phyloP scores from a whole-genome alignment of 1,140 invertebrate genomes.

The Leptonema lineaticorne region DNA sequence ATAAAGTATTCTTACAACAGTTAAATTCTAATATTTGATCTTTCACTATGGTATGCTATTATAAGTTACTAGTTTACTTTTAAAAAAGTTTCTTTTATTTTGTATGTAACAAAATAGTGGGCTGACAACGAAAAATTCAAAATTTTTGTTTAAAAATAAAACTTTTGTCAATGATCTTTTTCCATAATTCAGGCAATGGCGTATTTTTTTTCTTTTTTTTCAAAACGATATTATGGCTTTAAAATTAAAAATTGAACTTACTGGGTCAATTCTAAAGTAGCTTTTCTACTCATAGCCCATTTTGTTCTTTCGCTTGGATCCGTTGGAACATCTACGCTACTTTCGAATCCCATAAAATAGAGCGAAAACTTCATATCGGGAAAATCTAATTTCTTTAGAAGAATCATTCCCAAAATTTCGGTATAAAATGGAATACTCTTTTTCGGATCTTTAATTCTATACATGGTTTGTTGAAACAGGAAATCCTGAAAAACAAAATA shows the following conservation, averaged over 20 bases:
- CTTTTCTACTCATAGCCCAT: constrained; percentile 82
- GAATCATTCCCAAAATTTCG: constrained; percentile 84
- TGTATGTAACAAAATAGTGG: no score
- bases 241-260: constrained; percentile 47
- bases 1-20: no score
- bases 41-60: no score
- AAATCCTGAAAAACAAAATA: constrained; percentile 67
- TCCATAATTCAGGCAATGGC: no score
- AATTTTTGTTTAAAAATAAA: no score
- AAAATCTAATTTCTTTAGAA: constrained; percentile 87
- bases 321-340: constrained; percentile 68
- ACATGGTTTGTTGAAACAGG: constrained; percentile 96
- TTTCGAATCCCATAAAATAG: constrained; percentile 93
- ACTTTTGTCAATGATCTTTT: no score
- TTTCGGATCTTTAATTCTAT: constrained; percentile 88
- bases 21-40: no score
- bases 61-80: no score
- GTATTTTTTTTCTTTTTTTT: no score
- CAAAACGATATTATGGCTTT: neutral
- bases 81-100: no score
- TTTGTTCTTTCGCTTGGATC: constrained; percentile 66
- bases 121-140: no score
- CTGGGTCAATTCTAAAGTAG: constrained; percentile 93
- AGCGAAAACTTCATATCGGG: constrained; percentile 86
- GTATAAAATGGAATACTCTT: constrained; percentile 89